Base-by-base conservation (phyloP, 2,888 invertebrate genomes). In the Dryococelus australis region DNA sequence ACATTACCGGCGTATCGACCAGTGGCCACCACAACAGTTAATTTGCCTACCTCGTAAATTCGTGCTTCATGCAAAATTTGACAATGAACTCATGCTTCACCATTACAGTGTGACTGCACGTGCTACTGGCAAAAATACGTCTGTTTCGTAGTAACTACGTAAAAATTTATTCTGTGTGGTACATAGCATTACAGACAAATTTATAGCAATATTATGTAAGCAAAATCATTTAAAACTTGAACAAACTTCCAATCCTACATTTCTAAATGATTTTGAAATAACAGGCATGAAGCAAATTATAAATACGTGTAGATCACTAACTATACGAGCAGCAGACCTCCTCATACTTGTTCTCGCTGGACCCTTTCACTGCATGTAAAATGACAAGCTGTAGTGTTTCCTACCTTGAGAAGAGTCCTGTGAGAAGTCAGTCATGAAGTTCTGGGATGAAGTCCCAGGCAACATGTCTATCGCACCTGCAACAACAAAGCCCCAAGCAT, bases 391-490 rank as follows among this genome's bases (percentile, higher is more conserved):
- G 78, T 65, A 28, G 10, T 53, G 35, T 26, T 53, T 65, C 91
- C 91, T 90, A 92, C 92, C 91, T 90, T 91, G 89, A 65, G 90
- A 89, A 53, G 90, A 88, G 83, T 92, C 92, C 81, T 91, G 90
- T 28, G 90, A 90, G 43, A 89, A 87, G 47, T 92, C 92, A 87
- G 91, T 91, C 35, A 90, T 87, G 87, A 88, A 89, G 79, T 89
- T 90, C 86, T 91, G 91, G 79, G 89, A 90, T 35, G 92, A 90
- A 28, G 91, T 90, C 88, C 92, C 92, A n/a, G 92, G 92, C 86
- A 92, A 91, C 79, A 92, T 92, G 90, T 93, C 92, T 91, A 92
- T 92, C 84, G 92, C 92, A 65, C 87, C 87, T 88, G 84, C 24
- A 88, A 87, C n/a, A 20, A 65, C 47, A 65, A n/a, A 65, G 65